These are phyloP conservation scores for Hypselothyrea guttata DNA, from an alignment of 2,888 invertebrate species.

Conservation along the genomic window DNA sequence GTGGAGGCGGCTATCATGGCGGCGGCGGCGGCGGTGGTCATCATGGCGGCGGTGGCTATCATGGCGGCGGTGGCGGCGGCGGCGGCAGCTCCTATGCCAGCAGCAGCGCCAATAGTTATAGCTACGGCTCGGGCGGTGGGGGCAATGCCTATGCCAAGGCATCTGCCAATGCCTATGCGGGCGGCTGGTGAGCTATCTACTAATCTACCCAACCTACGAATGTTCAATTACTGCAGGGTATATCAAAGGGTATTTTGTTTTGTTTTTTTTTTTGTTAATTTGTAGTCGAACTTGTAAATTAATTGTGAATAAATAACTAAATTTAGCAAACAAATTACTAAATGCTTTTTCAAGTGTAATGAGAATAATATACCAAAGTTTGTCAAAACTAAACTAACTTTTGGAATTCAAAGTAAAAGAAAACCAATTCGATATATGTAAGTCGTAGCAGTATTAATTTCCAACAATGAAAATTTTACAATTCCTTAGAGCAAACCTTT, in stretches of 20 bases:
- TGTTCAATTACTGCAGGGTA: not conserved
- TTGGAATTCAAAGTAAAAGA: too few relatives aligned
- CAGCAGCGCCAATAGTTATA: constrained; percentile 60
- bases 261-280: too few relatives aligned
- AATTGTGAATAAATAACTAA: not conserved
- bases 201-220: not conserved
- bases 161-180: constrained; percentile 56
- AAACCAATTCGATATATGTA: too few relatives aligned
- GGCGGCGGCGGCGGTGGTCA: constrained; percentile 22
- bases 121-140: constrained; percentile 39
- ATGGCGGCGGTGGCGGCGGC: constrained; percentile 35
- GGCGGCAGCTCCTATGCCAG: constrained; percentile 52
- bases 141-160: constrained; percentile 59
- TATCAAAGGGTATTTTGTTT: too few relatives aligned
- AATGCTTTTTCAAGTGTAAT: too few relatives aligned
- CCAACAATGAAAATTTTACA: too few relatives aligned
- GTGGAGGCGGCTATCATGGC: constrained; percentile 32
- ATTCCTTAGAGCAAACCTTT: too few relatives aligned
- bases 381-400: too few relatives aligned
- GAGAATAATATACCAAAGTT: too few relatives aligned
- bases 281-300: too few relatives aligned
- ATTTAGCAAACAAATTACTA: not conserved
- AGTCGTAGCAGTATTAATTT: too few relatives aligned
- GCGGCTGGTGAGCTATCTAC: constrained; percentile 40
- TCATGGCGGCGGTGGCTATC: constrained; percentile 20